A percentile compares a stretch with the other conserved stretches of the same genome.
Conservation (phyloP, 1,140 invertebrate species). For the Brachionus paranguensis region DNA sequence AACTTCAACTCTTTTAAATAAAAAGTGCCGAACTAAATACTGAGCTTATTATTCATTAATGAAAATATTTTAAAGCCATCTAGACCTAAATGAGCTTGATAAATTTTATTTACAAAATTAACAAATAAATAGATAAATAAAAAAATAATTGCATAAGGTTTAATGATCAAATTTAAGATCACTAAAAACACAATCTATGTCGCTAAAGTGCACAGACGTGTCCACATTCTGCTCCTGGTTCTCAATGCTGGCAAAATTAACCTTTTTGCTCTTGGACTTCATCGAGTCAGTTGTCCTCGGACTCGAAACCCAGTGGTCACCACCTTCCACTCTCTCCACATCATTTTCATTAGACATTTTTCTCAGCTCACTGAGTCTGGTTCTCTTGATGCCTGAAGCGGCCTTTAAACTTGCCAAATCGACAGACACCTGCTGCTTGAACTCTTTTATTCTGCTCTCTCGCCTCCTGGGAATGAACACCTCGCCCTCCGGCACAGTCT, state of each 20-base stretch:
- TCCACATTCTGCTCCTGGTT: not conserved
- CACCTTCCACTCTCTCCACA: not conserved
- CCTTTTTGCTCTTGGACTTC: not conserved
- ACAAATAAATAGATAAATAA: not conserved
- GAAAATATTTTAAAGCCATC: no score
- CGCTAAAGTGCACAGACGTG: not conserved
- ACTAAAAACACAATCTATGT: conserved; percentile 3
- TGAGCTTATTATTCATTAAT: no score
- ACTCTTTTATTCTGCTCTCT: not conserved
- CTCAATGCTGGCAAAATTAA: not conserved
- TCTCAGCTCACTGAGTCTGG: not conserved
- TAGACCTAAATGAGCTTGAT: no score
- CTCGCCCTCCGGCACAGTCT: not conserved
- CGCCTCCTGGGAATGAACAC: not conserved
- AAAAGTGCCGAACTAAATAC: no score
- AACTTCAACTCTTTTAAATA: no score
- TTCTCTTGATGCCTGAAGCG: not conserved
- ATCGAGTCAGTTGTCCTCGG: not conserved
- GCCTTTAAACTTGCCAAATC: not conserved
- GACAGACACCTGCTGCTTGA: not conserved
- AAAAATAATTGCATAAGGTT: not conserved
- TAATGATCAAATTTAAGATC: conserved; percentile 7
- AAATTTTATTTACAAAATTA: not conserved
- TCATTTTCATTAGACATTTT: not conserved
- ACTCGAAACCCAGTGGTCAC: not conserved